These are phyloP conservation scores for Melipona beecheii DNA, from an alignment of 2,888 invertebrate species.

Conservation along the genomic window DNA sequence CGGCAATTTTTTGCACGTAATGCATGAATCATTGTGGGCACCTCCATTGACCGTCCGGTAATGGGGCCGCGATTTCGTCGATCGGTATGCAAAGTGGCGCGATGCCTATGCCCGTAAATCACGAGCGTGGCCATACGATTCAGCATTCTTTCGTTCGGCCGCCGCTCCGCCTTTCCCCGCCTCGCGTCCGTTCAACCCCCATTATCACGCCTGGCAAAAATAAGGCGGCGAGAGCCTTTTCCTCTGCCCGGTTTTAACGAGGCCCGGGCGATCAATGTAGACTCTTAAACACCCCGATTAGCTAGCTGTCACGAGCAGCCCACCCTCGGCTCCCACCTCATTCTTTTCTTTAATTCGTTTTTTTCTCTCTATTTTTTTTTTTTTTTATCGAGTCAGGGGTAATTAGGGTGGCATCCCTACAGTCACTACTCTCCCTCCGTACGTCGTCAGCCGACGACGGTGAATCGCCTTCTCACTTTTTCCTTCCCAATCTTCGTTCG, in stretches of 20 bases:
- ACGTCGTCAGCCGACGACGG: slow-evolving; percentile 45
- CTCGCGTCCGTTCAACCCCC: slow-evolving; percentile 71
- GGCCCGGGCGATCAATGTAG: slow-evolving; percentile 83
- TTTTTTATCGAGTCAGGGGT: slow-evolving; percentile 81
- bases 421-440: slow-evolving; percentile 77
- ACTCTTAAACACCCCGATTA: slow-evolving; percentile 84
- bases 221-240: slow-evolving; percentile 78
- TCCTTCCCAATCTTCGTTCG: neutral
- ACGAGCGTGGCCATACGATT: slow-evolving; percentile 71
- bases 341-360: slow-evolving; percentile 83
- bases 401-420: slow-evolving; percentile 84
- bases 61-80: slow-evolving; percentile 70
- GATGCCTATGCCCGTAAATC: slow-evolving; percentile 76
- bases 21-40: slow-evolving; percentile 66
- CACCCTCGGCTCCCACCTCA: slow-evolving; percentile 81
- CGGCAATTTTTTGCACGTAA: slow-evolving; percentile 69
- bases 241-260: slow-evolving; percentile 81
- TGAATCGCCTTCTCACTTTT: neutral
- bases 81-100: slow-evolving; percentile 79
- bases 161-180: slow-evolving; percentile 43
- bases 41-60: slow-evolving; percentile 63
- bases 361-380: slow-evolving; percentile 65
- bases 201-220: slow-evolving; percentile 82
- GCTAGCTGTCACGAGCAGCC: slow-evolving; percentile 84
- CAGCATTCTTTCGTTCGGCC: slow-evolving; percentile 69